A percentile compares a stretch with the other conserved stretches of the same genome.
Evolutionary conservation across 2,113 vertebrate genomes (phyloP).

Genomic region (Suricata suricatta): DNA sequence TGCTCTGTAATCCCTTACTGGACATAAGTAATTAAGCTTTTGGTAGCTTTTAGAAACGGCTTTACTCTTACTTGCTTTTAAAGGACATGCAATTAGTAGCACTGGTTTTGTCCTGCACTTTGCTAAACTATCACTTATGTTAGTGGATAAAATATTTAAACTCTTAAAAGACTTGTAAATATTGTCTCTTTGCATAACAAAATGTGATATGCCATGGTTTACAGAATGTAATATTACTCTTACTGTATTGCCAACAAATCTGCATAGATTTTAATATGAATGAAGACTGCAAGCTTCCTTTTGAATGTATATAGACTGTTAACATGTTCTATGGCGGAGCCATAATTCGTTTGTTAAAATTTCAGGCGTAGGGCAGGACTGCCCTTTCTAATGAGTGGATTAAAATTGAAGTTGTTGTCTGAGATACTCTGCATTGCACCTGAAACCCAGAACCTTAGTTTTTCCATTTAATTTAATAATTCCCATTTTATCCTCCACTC

Average conservation of each 20-base stretch:
- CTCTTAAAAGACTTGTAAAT: conserved; percentile 90
- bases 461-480: conserved; percentile 75
- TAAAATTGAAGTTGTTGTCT: conserved; percentile 70
- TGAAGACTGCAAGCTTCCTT: conserved; percentile 86
- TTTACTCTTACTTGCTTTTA: conserved; percentile 82
- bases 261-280: conserved; percentile 84
- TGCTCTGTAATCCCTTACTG: conserved; percentile 82
- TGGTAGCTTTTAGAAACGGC: conserved; percentile 78
- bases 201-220: conserved; percentile 95
- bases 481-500: conserved; percentile 19
- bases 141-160: conserved; percentile 80
- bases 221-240: conserved; percentile 93
- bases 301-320: conserved; percentile 90
- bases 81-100: conserved; percentile 83
- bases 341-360: conserved; percentile 88
- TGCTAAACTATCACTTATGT: conserved; percentile 84
- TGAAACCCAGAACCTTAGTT: conserved; percentile 60
- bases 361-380: conserved; percentile 87
- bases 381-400: conserved; percentile 86
- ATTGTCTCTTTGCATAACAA: conserved; percentile 91
- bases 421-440: conserved; percentile 62
- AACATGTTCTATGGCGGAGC: conserved; percentile 88
- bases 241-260: conserved; percentile 90
- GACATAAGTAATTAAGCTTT: conserved; percentile 81
- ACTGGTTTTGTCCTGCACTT: conserved; percentile 88